phyloP scores from a whole-genome alignment of 1,140 invertebrate species.

The Cyclargus thomasi region DNA sequence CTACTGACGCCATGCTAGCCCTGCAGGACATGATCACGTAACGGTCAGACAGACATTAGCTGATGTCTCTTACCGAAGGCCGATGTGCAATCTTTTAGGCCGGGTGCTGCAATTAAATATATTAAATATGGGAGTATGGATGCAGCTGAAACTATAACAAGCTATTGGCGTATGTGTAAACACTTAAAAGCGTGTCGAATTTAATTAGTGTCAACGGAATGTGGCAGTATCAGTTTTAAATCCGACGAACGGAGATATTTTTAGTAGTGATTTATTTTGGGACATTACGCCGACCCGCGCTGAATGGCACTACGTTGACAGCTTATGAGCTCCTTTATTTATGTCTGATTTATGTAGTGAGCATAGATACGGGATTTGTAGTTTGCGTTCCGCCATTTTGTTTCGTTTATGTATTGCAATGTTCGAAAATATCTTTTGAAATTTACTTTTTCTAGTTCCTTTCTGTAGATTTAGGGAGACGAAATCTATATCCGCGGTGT shows the following conservation, averaged over 20 bases:
- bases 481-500: too few relatives aligned
- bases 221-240: conserved; percentile 4
- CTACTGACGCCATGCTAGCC: too few relatives aligned
- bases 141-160: not conserved
- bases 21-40: too few relatives aligned
- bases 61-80: too few relatives aligned
- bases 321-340: conserved; percentile 69
- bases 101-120: too few relatives aligned
- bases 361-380: conserved; percentile 44
- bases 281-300: conserved; percentile 60
- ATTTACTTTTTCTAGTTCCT: too few relatives aligned
- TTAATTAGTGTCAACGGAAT: not conserved
- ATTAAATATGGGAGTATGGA: not conserved
- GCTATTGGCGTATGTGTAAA: not conserved
- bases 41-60: too few relatives aligned
- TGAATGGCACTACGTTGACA: conserved; percentile 68
- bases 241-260: conserved; percentile 40
- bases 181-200: not conserved
- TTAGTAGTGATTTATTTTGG: conserved; percentile 64
- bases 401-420: not conserved
- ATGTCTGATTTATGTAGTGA: conserved; percentile 68
- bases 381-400: conserved; percentile 11
- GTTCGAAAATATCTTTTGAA: too few relatives aligned
- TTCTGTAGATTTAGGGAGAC: too few relatives aligned
- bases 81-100: too few relatives aligned